These are phyloP conservation scores for Setophaga petechia DNA, from an alignment of 2,113 vertebrate species.

Conservation along the genomic window DNA sequence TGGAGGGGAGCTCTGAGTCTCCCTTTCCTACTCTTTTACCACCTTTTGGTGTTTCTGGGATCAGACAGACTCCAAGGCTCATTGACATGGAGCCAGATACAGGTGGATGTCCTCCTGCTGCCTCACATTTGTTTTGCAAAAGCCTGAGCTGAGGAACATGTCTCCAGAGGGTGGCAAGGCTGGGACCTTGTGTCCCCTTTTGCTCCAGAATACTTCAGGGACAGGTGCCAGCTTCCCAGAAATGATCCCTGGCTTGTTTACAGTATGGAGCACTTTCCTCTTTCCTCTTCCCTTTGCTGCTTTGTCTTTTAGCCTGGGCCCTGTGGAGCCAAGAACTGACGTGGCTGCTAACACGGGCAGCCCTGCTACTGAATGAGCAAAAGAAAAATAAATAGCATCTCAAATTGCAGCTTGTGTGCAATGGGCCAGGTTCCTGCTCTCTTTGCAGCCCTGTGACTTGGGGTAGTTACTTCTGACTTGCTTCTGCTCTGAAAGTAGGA, in stretches of 20 bases:
- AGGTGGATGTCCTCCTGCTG: neutral
- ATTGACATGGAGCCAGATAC: neutral
- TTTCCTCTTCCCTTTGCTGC: slow-evolving; percentile 10
- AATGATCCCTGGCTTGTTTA: neutral
- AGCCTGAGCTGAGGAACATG: neutral
- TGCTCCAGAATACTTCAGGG: neutral
- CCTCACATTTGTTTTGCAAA: neutral
- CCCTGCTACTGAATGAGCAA: slow-evolving; percentile 36
- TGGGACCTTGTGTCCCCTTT: neutral
- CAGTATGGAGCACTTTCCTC: neutral
- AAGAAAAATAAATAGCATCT: slow-evolving; percentile 56
- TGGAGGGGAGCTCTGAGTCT: neutral
- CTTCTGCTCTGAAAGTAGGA: neutral
- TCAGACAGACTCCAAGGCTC: neutral
- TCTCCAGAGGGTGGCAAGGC: neutral
- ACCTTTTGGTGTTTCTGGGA: neutral
- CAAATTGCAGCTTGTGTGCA: slow-evolving; percentile 33
- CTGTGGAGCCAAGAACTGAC: neutral
- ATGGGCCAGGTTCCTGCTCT: neutral
- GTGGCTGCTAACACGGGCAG: neutral
- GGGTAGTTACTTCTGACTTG: neutral
- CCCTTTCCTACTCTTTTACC: neutral
- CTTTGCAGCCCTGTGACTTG: neutral
- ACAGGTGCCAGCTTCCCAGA: neutral
- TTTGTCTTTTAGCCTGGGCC: neutral